Evolutionary conservation across 2,113 vertebrate species (phyloP).

Genomic region (Camelus bactrianus): DNA sequence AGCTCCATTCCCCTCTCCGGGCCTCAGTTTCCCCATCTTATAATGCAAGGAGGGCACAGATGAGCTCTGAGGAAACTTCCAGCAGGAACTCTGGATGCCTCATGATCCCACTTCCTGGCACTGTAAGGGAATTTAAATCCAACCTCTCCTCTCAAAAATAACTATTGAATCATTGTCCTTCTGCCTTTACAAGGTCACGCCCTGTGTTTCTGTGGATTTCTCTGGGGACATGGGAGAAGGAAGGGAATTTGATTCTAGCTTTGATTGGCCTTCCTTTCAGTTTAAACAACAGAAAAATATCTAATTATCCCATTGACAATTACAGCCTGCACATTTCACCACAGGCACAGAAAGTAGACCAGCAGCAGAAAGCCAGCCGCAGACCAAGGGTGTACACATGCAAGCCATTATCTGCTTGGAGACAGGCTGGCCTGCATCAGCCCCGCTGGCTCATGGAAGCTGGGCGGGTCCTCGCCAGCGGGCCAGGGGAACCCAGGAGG

Average conservation of each 20-base stretch:
- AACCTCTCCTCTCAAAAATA: conserved; percentile 69
- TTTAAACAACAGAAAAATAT: conserved; percentile 76
- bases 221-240: conserved; percentile 65
- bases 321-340: conserved; percentile 76
- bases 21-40: conserved; percentile 9
- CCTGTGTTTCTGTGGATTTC: conserved; percentile 70
- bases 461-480: not conserved
- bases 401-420: conserved; percentile 71
- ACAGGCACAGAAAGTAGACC: conserved; percentile 65
- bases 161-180: conserved; percentile 47
- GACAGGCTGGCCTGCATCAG: not conserved
- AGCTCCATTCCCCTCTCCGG: not conserved
- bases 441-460: not conserved
- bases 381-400: conserved; percentile 63
- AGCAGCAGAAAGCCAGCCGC: conserved; percentile 66
- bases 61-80: not conserved
- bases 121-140: conserved; percentile 26
- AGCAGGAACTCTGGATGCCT: not conserved
- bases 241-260: conserved; percentile 66
- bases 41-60: not conserved
- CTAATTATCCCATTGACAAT: conserved; percentile 77
- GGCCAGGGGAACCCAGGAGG: not conserved
- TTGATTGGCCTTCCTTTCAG: conserved; percentile 63
- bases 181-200: conserved; percentile 44
- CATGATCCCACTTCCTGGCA: not conserved